Evolutionary conservation across 2,113 vertebrate genomes (phyloP).

Genomic region (Cottus gobio): DNA sequence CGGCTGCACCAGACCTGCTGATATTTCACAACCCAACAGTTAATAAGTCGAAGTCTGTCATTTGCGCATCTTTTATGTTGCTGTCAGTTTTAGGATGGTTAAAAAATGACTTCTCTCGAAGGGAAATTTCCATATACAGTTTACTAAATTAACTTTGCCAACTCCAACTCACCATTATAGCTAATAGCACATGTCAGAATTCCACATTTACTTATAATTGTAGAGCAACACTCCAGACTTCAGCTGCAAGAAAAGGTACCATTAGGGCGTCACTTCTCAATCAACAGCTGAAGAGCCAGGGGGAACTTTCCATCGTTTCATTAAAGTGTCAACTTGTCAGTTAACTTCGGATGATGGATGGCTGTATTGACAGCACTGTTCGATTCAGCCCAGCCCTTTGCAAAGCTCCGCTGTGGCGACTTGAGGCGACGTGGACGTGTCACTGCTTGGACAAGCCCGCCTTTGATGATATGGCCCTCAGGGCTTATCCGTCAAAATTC

Average conservation of each 20-base stretch:
- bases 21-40: neutral
- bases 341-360: conserved; percentile 55
- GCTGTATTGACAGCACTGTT: conserved; percentile 40
- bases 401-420: neutral
- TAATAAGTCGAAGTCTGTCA: neutral
- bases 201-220: neutral
- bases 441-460: conserved; percentile 32
- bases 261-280: conserved; percentile 30
- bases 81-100: no score
- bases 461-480: conserved; percentile 27
- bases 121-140: no score
- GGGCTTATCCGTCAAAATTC: conserved; percentile 33
- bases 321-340: conserved; percentile 64
- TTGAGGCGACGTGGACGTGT: conserved; percentile 25
- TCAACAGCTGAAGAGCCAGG: conserved; percentile 29
- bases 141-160: neutral
- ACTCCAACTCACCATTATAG: neutral
- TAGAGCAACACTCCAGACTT: conserved; percentile 1
- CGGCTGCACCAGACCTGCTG: neutral
- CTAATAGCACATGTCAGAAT: neutral
- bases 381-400: conserved; percentile 4
- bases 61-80: no score
- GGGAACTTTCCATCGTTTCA: conserved; percentile 31
- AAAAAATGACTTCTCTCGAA: neutral
- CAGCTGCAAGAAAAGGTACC: conserved; percentile 13